Evolutionary conservation across 2,113 vertebrate genomes (phyloP).

Genomic region (Ctenodactylus gundi): DNA sequence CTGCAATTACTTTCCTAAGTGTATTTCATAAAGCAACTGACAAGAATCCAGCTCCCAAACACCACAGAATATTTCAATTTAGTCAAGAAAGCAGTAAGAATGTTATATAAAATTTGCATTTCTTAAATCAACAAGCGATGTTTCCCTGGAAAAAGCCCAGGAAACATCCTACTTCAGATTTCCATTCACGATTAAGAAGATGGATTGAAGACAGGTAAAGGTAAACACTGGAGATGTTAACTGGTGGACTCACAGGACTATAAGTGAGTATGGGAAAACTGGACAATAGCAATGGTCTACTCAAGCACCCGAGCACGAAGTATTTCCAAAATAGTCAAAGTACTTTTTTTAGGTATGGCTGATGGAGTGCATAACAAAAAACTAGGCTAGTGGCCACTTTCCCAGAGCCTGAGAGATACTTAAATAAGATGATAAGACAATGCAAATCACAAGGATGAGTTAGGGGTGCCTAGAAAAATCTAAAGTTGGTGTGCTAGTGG

Average conservation of each 20-base stretch:
- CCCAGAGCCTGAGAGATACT: not conserved
- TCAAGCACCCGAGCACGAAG: not conserved
- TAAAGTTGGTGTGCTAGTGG: not conserved
- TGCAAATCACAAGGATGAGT: not conserved
- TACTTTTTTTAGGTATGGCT: not conserved
- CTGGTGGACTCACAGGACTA: not conserved
- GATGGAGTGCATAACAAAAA: not conserved
- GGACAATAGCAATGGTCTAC: not conserved
- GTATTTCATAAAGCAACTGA: conserved; percentile 52
- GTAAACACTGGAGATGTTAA: conserved; percentile 27
- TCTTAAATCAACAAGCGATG: conserved; percentile 70
- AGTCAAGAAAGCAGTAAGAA: conserved; percentile 64
- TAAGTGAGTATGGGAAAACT: not conserved
- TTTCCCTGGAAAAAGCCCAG: conserved; percentile 52
- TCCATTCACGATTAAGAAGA: conserved; percentile 65
- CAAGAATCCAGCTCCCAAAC: conserved; percentile 70
- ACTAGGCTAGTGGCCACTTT: not conserved
- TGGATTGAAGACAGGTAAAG: conserved; percentile 56
- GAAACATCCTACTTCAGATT: conserved; percentile 61
- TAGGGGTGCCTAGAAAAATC: not conserved
- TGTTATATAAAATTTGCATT: conserved; percentile 64
- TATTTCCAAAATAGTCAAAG: not conserved
- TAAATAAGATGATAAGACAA: not conserved
- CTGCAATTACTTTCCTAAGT: conserved; percentile 70
- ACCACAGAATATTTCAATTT: conserved; percentile 64